Evolutionary conservation across 2,797 vertebrate genomes (phyloP).

Genomic region (Clarias platycephalus): DNA sequence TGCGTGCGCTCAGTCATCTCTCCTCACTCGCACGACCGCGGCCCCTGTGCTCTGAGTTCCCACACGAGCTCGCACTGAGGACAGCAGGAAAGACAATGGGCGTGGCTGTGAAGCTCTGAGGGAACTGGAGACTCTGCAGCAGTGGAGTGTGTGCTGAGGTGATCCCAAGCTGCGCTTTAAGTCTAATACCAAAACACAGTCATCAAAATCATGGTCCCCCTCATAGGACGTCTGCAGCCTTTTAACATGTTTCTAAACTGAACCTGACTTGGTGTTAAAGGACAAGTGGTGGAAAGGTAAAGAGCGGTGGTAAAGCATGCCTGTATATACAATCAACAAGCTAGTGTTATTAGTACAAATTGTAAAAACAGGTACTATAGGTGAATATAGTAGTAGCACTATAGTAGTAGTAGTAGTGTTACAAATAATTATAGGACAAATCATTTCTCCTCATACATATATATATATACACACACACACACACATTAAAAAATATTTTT

Average conservation of each 20-base stretch:
- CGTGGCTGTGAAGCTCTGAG: background rate
- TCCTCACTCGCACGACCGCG: background rate
- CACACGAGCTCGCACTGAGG: background rate
- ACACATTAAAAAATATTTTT: no score
- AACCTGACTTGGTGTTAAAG: background rate
- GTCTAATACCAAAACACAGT: background rate
- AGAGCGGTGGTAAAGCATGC: background rate
- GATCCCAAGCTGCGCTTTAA: no score
- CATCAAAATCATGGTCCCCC: background rate
- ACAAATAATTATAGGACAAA: no score
- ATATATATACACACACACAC: no score
- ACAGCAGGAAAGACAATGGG: background rate
- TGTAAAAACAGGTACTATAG: no score
- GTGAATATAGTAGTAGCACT: no score
- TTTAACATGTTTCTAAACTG: background rate
- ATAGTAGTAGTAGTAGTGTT: no score
- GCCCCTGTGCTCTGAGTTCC: background rate
- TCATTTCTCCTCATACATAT: no score
- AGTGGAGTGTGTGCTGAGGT: background rate
- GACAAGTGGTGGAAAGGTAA: constrained; percentile 21
- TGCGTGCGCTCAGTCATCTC: background rate
- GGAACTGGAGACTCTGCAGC: background rate
- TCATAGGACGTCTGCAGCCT: background rate
- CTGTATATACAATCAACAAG: no score
- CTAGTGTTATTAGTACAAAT: no score